Percentiles rank a stretch among this genome's conserved stretches.
These are phyloP conservation scores for Oscheius sp. DNA, from an alignment of 2,888 invertebrate species.

Conservation along the genomic window DNA sequence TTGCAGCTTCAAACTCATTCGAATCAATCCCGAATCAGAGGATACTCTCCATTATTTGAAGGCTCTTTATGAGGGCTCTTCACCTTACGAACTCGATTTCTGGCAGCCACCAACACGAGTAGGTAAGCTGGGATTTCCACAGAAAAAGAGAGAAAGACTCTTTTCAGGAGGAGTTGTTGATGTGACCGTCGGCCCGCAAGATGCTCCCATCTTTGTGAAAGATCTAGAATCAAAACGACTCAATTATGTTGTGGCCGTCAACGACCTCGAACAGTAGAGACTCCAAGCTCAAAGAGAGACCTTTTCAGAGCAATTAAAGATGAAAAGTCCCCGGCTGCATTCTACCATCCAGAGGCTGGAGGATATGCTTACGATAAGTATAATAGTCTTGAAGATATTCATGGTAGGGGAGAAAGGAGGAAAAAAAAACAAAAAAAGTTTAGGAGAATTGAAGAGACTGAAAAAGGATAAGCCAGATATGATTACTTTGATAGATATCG, in stretches of 20 bases:
- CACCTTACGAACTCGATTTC: constrained; percentile 64
- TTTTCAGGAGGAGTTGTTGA: constrained; percentile 53
- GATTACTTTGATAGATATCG: constrained; percentile 68
- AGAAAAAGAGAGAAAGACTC: too few species aligned
- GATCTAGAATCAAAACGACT: constrained; percentile 60
- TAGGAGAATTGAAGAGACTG: constrained; percentile 52
- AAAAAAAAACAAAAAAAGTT: too few species aligned
- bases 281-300: neutral
- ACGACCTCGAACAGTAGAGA: constrained; percentile 65
- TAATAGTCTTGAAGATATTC: constrained; percentile 54
- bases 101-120: constrained; percentile 65
- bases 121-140: constrained; percentile 18
- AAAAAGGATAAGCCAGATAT: constrained; percentile 59
- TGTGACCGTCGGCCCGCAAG: constrained; percentile 60
- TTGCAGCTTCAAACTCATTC: constrained; percentile 67
- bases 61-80: constrained; percentile 55
- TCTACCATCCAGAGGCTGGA: constrained; percentile 40
- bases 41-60: constrained; percentile 56
- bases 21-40: constrained; percentile 64
- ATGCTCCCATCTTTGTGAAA: constrained; percentile 59
- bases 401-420: too few species aligned
- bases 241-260: constrained; percentile 65
- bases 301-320: constrained; percentile 59
- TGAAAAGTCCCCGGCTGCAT: constrained; percentile 44
- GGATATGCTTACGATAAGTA: constrained; percentile 59